A percentile compares a stretch with the other conserved stretches of the same genome.
Evolutionary conservation across 2,888 invertebrate species (phyloP).

Genomic region (Cartodere bifasciata): DNA sequence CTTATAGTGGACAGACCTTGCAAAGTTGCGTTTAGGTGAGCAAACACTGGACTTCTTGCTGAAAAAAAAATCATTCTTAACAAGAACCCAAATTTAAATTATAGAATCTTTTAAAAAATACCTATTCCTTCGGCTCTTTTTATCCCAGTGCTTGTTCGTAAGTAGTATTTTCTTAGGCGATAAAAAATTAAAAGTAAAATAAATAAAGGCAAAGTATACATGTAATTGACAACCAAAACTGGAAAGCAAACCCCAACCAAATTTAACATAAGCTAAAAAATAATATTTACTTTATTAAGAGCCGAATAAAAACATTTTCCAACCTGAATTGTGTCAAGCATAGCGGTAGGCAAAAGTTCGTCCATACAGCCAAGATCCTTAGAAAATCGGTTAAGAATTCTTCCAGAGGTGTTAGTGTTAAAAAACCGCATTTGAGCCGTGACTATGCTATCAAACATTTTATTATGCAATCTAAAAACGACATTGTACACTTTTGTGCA

Average conservation of each 20-base stretch:
- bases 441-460: slow-evolving; percentile 60
- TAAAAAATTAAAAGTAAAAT: slow-evolving; percentile 52
- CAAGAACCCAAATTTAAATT: slow-evolving; percentile 11
- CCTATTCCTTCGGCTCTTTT: slow-evolving; percentile 61
- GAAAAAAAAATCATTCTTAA: slow-evolving; percentile 6
- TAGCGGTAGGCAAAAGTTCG: slow-evolving; percentile 37
- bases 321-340: slow-evolving; percentile 36
- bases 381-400: slow-evolving; percentile 56
- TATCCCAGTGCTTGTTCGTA: slow-evolving; percentile 61
- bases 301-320: too few relatives aligned
- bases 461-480: slow-evolving; percentile 55
- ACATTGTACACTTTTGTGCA: too few relatives aligned
- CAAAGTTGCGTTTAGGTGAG: slow-evolving; percentile 56
- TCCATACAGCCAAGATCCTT: slow-evolving; percentile 52
- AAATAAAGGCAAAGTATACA: slow-evolving; percentile 51
- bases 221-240: slow-evolving; percentile 56
- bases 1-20: slow-evolving; percentile 63
- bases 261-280: slow-evolving; percentile 46
- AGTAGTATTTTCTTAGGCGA: slow-evolving; percentile 51
- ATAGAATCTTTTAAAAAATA: slow-evolving; percentile 34
- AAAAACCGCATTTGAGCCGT: slow-evolving; percentile 59
- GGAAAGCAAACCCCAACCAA: slow-evolving; percentile 66
- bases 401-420: slow-evolving; percentile 58
- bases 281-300: too few relatives aligned
- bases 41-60: slow-evolving; percentile 67